Base-by-base conservation (phyloP, 2,888 invertebrate species). In the Drosophila subsilvestris region DNA sequence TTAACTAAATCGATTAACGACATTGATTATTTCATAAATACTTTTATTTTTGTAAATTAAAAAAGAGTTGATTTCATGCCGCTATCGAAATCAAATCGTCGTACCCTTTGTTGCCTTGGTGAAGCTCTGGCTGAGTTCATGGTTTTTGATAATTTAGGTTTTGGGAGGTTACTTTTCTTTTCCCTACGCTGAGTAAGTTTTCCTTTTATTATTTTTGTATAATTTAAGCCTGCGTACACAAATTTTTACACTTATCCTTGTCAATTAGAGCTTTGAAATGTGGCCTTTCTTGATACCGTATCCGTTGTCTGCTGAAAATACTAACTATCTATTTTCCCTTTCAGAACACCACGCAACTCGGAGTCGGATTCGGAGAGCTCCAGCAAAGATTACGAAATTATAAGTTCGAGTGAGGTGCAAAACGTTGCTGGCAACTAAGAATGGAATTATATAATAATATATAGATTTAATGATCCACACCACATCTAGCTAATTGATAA, bases 321-420 rank as follows among this genome's bases (percentile, higher is more conserved):
- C 1, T 27, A 42, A 62, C 8, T 44, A 8, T 50, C 5, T 45
- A 17, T 42, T 17, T 25, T 63, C 25, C 63, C 45, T 86, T 90
- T 17, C 79, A 92, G 92, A 63, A 89, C 90, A 37, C 82, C 78
- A 45, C 89, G 89, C 49, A 85, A 93, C 71, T 96, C 96, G 0
- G 97, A 96, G 89, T 96, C 96, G 14, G 97, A 97, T 85, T 96
- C 96, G 1, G 96, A 96, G 90, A 94, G 95, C 87, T 96, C 96
- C 81, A 97, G 96, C 79, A 95, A 96, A 85, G 97, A 97, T 93
- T 97, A 97, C 92, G 97, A 97, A 93, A 97, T 97, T 90, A 95
- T 97, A 57, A 96, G 96, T 86, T 94, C 94, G 32, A 94, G 93
- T 18, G 95, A 95, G 84, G 90, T 95, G 42, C 95, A 94, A 70